phyloP scores from a whole-genome alignment of 2,797 vertebrate genomes.

The Margarornis squamiger region DNA sequence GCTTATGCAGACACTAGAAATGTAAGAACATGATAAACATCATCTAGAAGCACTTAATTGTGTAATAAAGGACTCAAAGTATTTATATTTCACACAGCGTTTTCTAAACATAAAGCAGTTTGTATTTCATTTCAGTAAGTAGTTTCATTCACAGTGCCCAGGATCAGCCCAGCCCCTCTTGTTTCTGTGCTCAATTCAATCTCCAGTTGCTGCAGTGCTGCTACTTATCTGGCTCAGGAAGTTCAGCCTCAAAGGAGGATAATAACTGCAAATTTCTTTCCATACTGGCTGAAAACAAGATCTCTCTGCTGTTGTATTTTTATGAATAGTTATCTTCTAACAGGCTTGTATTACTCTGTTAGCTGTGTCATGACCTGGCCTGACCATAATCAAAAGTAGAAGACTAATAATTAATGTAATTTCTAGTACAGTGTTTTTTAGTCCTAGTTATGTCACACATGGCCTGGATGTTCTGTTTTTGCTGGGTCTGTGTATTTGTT shows the following conservation, averaged over 20 bases:
- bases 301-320: background rate
- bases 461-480: background rate
- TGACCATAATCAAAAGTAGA: background rate
- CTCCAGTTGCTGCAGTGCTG: background rate
- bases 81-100: background rate
- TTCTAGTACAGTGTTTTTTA: background rate
- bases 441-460: fast-evolving
- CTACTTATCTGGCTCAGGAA: background rate
- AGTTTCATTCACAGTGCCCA: background rate
- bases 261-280: background rate
- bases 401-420: background rate
- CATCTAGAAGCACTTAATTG: background rate
- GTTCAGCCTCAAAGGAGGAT: background rate
- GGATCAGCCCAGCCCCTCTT: background rate
- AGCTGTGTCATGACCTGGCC: background rate
- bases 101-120: background rate
- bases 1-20: background rate
- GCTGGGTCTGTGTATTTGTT: background rate
- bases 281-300: background rate
- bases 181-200: background rate
- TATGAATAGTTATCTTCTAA: background rate
- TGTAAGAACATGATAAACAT: background rate
- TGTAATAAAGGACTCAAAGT: background rate
- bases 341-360: background rate
- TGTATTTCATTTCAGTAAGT: background rate